A percentile compares a stretch with the other conserved stretches of the same genome.
These are phyloP conservation scores for Ichneumoninae sp. DNA, from an alignment of 2,888 invertebrate genomes.

Conservation along the genomic window DNA sequence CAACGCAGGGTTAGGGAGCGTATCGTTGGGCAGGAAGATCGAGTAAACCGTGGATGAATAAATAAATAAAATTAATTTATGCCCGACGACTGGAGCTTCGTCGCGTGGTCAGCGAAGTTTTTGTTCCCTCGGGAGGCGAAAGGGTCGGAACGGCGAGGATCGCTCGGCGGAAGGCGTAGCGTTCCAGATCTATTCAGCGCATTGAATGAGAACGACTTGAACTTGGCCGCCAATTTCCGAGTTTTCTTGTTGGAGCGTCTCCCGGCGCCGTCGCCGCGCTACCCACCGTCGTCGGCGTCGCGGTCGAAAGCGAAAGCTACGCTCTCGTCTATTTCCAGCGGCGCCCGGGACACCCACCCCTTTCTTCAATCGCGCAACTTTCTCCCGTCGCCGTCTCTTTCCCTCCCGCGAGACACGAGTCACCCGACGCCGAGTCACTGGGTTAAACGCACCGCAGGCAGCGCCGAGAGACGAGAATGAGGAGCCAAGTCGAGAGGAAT, in stretches of 20 bases:
- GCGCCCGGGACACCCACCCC: slow-evolving; percentile 73
- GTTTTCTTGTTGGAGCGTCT: slow-evolving; percentile 79
- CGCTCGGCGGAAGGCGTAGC: background rate
- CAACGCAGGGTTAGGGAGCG: too few relatives aligned
- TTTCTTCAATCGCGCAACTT: slow-evolving; percentile 48
- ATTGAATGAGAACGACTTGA: slow-evolving; percentile 77
- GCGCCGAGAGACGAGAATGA: slow-evolving; percentile 42
- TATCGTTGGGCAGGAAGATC: background rate
- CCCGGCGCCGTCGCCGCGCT: slow-evolving; percentile 40
- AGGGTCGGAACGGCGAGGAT: background rate
- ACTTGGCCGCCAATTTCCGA: slow-evolving; percentile 82
- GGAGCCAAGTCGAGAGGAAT: slow-evolving; percentile 41
- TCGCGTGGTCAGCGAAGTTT: slow-evolving; percentile 7
- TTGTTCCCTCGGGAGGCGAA: background rate
- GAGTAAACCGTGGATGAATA: background rate
- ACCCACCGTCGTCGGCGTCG: slow-evolving; percentile 69
- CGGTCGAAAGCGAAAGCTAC: slow-evolving; percentile 81
- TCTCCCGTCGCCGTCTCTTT: slow-evolving; percentile 42
- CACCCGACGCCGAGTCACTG: slow-evolving; percentile 74
- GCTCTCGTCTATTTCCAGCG: slow-evolving; percentile 80
- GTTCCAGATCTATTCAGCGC: slow-evolving; percentile 41
- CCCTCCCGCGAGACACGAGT: slow-evolving; percentile 33
- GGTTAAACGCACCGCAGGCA: slow-evolving; percentile 75
- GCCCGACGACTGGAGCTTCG: background rate
- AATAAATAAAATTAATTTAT: background rate